A percentile compares a stretch with the other conserved stretches of the same genome.
These are phyloP conservation scores for Acanthococcus lagerstroemiae DNA, from an alignment of 2,888 invertebrate genomes.

Conservation along the genomic window DNA sequence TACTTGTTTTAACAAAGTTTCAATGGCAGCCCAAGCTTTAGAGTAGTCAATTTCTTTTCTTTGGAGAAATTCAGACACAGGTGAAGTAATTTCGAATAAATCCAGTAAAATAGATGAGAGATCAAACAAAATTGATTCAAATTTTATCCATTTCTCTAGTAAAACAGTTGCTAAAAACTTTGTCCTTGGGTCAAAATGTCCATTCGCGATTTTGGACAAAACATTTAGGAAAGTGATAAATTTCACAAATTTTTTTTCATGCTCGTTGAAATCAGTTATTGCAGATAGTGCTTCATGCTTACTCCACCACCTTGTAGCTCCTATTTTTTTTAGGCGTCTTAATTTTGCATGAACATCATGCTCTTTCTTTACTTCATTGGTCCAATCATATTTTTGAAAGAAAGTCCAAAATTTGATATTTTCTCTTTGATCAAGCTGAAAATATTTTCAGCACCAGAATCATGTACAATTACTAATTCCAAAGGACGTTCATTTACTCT, in stretches of 20 bases:
- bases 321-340: background rate
- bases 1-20: background rate
- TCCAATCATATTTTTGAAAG: conserved; percentile 20
- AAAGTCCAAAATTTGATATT: conserved; percentile 25
- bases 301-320: background rate
- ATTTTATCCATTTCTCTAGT: background rate
- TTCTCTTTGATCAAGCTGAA: conserved; percentile 27
- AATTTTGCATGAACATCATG: background rate
- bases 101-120: background rate
- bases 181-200: background rate
- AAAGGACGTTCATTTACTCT: conserved; percentile 27
- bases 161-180: background rate
- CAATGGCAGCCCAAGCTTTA: background rate
- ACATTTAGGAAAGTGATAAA: background rate
- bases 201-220: background rate
- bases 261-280: background rate
- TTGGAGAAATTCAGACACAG: background rate
- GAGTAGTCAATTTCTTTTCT: background rate
- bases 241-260: background rate
- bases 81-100: background rate
- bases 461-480: conserved; percentile 21
- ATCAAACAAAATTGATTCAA: background rate
- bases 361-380: background rate
- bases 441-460: conserved; percentile 24
- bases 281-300: background rate